Conservation (phyloP, 2,888 invertebrate species). For the Sphaeridia pumilis region DNA sequence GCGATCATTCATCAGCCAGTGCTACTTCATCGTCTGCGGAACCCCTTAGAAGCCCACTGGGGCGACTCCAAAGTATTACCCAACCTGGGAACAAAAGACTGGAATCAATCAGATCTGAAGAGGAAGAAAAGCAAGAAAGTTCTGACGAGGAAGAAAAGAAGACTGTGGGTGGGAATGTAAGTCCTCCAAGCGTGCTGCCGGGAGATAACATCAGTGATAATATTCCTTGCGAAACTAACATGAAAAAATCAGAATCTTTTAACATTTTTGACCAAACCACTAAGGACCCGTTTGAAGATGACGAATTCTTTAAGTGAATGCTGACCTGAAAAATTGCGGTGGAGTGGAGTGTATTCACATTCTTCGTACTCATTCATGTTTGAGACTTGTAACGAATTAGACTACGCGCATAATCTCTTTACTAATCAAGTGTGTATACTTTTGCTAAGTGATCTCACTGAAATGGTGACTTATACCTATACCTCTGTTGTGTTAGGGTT, state of each 20-base stretch:
- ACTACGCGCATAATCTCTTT: no score
- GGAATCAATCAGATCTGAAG: constrained; percentile 34
- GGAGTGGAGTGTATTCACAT: no score
- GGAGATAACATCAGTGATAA: constrained; percentile 6
- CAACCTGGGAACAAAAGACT: constrained; percentile 19
- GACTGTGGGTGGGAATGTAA: background rate
- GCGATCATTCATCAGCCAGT: background rate
- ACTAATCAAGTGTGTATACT: no score
- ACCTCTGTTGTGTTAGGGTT: no score
- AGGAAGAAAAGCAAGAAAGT: constrained; percentile 28
- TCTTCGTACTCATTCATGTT: no score
- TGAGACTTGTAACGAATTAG: no score
- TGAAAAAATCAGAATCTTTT: constrained; percentile 78
- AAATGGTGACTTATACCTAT: no score
- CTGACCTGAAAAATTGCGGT: no score
- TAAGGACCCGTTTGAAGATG: constrained; percentile 81
- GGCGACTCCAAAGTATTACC: constrained; percentile 1
- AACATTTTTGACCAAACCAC: constrained; percentile 76
- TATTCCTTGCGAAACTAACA: constrained; percentile 36
- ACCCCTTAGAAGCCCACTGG: constrained; percentile 11
- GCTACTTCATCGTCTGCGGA: constrained; percentile 19
- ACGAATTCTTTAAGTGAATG: constrained; percentile 54
- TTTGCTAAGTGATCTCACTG: no score
- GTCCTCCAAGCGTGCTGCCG: background rate
- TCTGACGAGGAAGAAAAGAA: constrained; percentile 32